Evolutionary conservation across 2,113 vertebrate genomes (phyloP), one percentile per base, ranked within the genome.

Genomic region (Tenrec ecaudatus): DNA sequence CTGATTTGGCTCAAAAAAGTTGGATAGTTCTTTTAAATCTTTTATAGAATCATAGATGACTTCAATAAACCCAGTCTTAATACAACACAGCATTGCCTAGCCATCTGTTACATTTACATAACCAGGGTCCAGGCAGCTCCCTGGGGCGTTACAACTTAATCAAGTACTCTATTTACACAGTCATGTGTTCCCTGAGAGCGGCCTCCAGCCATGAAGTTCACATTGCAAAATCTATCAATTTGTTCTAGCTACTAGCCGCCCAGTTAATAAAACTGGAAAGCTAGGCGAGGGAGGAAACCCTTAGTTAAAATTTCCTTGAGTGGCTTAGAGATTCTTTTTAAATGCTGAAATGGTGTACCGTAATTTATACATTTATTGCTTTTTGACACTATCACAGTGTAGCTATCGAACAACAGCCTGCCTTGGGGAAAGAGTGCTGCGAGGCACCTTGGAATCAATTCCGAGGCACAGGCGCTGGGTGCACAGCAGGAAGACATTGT

Each of bases 81-180:
- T 38, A 73, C 33, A 68, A 43, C 33, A 36, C 20, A 66, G 27
- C 79, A 77, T 95, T 95, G 85, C 82, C 90, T 89, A 94, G 79
- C 92, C 95, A 92, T 95, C 94, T 95, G 93, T 91, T 95, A 76
- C 77, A 86, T 95, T 93, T 96, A 93, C 71, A 83, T 80, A 96
- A 60, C 23, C 86, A 95, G 88, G 17, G 75, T 86, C 90, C 88
- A 90, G 76, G 88, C 40, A 62, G 3, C 43, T 96, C 90, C 92
- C 93, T 80, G 19, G 79, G 22, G 92, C 73, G 90, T 64, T 12
- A 71, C 69, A 68, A 90, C 93, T 96, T 93, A 86, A 97, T 94
- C 92, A 95, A 95, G 81, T 53, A 77, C 92, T 96, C 86, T 95
- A 20, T 96, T 96, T 96, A 93, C 84, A 91, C 68, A 89, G 88